Evolutionary conservation across 2,888 invertebrate species (phyloP).

Genomic region (Volucella inanis): DNA sequence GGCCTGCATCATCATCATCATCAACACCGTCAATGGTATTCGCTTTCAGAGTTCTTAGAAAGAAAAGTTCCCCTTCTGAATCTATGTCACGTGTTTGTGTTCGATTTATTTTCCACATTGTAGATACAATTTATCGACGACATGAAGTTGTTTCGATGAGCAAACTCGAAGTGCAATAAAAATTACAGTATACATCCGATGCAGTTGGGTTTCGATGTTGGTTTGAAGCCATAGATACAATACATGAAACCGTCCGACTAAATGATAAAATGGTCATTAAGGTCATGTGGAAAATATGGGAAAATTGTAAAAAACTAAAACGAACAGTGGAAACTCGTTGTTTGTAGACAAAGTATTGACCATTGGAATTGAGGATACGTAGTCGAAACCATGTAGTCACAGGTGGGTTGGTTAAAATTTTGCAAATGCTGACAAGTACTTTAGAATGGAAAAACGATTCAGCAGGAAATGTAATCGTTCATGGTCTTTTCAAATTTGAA

Average conservation of each 20-base stretch:
- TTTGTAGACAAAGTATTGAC: too few relatives aligned
- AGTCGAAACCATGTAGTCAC: too few relatives aligned
- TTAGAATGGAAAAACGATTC: too few relatives aligned
- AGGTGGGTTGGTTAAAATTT: too few relatives aligned
- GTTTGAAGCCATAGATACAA: slow-evolving; percentile 23
- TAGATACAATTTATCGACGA: slow-evolving; percentile 61
- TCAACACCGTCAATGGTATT: slow-evolving; percentile 4
- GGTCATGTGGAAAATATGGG: neutral
- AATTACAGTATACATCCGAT: slow-evolving; percentile 51
- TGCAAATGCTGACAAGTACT: too few relatives aligned
- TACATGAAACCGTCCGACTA: neutral
- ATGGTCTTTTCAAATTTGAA: too few relatives aligned
- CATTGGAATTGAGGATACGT: too few relatives aligned
- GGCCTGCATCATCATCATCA: slow-evolving; percentile 21
- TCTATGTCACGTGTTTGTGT: slow-evolving; percentile 71
- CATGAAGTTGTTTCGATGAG: slow-evolving; percentile 61
- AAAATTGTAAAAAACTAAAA: neutral
- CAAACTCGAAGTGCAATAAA: slow-evolving; percentile 34
- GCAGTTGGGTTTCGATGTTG: slow-evolving; percentile 30
- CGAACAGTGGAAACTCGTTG: too few relatives aligned
- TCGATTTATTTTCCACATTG: slow-evolving; percentile 56
- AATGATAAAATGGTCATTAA: slow-evolving; percentile 50
- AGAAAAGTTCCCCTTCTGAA: slow-evolving; percentile 56
- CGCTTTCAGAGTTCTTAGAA: slow-evolving; percentile 45
- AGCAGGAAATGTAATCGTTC: too few relatives aligned